phyloP scores from a whole-genome alignment of 2,797 vertebrate genomes.

The Lagocephalus sceleratus region DNA sequence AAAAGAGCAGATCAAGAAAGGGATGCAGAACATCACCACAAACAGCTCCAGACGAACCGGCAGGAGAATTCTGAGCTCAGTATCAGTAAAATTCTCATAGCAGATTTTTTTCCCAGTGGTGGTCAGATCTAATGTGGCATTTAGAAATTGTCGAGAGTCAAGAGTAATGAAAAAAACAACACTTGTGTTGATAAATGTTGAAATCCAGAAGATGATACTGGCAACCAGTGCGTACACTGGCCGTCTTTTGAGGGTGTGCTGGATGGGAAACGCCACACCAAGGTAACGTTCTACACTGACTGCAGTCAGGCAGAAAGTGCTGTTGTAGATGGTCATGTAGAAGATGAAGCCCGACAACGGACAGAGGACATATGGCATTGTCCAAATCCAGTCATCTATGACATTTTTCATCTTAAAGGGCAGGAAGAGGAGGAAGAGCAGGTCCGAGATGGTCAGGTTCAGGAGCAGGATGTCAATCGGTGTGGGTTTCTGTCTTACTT shows the following conservation, averaged over 20 bases:
- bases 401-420: conserved; percentile 83
- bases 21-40: conserved; percentile 84
- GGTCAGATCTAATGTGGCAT: neutral
- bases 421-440: conserved; percentile 82
- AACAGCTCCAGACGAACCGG: conserved; percentile 84
- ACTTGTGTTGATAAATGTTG: conserved; percentile 71
- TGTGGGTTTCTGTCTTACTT: conserved; percentile 74
- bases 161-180: conserved; percentile 74
- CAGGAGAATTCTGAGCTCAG: conserved; percentile 78
- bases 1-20: conserved; percentile 81
- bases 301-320: conserved; percentile 79
- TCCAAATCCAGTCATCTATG: conserved; percentile 64
- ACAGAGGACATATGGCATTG: conserved; percentile 77
- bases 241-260: conserved; percentile 71
- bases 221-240: conserved; percentile 74
- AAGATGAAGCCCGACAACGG: conserved; percentile 78
- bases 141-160: neutral
- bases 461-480: conserved; percentile 82
- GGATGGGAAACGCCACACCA: conserved; percentile 81
- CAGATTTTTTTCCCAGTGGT: conserved; percentile 50
- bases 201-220: conserved; percentile 78
- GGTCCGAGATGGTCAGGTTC: conserved; percentile 83
- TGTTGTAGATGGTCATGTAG: conserved; percentile 86
- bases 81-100: conserved; percentile 74
- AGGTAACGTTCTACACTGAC: conserved; percentile 83